A percentile compares a stretch with the other conserved stretches of the same genome.
Conservation (phyloP, 2,113 vertebrate species). For the Pardalotus punctatus region DNA sequence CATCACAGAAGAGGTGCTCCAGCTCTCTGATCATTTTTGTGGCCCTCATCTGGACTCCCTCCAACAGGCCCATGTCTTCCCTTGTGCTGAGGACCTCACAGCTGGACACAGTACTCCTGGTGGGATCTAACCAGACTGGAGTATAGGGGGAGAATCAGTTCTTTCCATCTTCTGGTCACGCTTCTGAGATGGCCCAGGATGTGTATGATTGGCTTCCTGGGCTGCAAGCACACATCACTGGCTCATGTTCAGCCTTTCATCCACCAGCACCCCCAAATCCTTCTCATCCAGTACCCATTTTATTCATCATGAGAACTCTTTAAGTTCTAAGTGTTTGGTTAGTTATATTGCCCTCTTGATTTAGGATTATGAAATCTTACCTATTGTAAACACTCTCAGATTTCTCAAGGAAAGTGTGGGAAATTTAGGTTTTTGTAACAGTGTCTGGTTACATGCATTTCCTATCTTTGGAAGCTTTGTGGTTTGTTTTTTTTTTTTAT, state of each 20-base stretch:
- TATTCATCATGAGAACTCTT: neutral
- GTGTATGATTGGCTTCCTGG: neutral
- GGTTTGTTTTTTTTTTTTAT: neutral
- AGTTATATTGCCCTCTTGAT: neutral
- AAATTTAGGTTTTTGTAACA: neutral
- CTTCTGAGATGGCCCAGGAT: neutral
- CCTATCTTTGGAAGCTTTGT: neutral
- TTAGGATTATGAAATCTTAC: neutral
- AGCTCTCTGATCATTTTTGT: neutral
- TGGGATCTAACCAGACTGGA: neutral
- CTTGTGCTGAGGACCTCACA: neutral
- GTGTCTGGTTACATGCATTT: neutral
- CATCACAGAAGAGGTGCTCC: neutral
- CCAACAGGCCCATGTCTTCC: neutral
- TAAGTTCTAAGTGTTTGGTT: neutral
- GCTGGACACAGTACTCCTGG: too few relatives aligned
- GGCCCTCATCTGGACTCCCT: too few relatives aligned
- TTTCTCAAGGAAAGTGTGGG: neutral
- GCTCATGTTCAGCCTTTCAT: neutral
- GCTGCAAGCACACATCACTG: neutral
- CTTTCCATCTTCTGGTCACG: neutral
- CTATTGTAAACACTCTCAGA: neutral
- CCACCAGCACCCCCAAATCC: neutral
- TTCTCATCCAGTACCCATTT: neutral
- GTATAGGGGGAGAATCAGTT: too few relatives aligned